A percentile compares a stretch with the other conserved stretches of the same genome.
These are phyloP conservation scores for Platyura marginata DNA, from an alignment of 1,140 invertebrate species.

Conservation along the genomic window DNA sequence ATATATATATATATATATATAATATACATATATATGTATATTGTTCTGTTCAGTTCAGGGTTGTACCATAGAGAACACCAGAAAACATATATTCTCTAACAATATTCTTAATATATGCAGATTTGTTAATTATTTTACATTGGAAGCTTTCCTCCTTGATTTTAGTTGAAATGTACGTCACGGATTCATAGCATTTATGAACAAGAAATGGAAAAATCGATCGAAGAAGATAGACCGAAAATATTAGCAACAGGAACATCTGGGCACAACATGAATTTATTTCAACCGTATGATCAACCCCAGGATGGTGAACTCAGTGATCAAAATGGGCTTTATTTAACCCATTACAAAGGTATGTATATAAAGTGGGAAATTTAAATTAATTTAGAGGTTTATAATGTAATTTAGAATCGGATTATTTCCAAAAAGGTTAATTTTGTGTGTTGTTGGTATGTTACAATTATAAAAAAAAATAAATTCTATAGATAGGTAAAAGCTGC, in stretches of 20 bases:
- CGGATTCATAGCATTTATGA: conserved; percentile 21
- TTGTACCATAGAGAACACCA: not conserved
- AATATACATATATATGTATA: not conserved
- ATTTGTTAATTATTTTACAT: not conserved
- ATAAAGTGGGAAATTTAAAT: too few relatives aligned
- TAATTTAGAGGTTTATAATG: too few relatives aligned
- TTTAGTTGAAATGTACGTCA: conserved; percentile 19
- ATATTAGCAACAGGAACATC: conserved; percentile 21
- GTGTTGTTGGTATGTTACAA: too few relatives aligned
- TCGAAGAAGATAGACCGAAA: conserved; percentile 21
- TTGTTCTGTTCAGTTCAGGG: not conserved
- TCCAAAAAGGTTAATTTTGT: too few relatives aligned
- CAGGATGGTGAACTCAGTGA: conserved; percentile 11
- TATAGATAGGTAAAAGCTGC: too few relatives aligned
- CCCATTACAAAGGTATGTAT: conserved; percentile 14
- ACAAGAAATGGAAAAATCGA: conserved; percentile 17
- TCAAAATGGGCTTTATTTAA: conserved; percentile 17
- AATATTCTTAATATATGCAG: not conserved
- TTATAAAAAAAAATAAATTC: too few relatives aligned
- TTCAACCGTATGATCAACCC: conserved; percentile 15
- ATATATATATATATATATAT: not conserved
- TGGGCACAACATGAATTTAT: conserved; percentile 18
- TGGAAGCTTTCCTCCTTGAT: not conserved
- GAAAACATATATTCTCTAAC: not conserved
- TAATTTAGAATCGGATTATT: too few relatives aligned